Percentiles rank a stretch among this genome's conserved stretches.
These are phyloP conservation scores for Damaliscus lunatus DNA, from an alignment of 2,113 vertebrate genomes.

Conservation along the genomic window DNA sequence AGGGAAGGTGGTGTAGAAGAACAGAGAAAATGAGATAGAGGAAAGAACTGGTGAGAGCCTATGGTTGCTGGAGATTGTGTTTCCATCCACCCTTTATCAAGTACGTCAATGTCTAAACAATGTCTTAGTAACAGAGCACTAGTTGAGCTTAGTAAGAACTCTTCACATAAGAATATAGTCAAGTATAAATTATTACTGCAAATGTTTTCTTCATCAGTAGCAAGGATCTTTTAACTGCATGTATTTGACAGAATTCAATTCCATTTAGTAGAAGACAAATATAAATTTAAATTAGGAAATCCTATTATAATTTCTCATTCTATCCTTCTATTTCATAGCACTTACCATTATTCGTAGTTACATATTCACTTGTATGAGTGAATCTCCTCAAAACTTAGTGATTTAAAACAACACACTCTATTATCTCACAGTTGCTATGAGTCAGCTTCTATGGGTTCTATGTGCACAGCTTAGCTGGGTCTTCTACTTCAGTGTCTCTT, in stretches of 20 bases:
- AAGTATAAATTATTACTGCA: neutral
- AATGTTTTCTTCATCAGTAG: neutral
- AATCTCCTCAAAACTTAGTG: neutral
- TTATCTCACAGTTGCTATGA: neutral
- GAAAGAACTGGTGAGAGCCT: neutral
- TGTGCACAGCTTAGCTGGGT: neutral
- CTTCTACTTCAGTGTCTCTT: neutral
- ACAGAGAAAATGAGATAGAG: neutral
- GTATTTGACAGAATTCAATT: neutral
- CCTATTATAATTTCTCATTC: neutral
- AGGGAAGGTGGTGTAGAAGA: neutral
- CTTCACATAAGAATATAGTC: neutral
- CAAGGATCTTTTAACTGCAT: neutral
- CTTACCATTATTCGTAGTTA: neutral
- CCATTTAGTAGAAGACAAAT: neutral
- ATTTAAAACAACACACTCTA: neutral
- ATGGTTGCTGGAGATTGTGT: neutral
- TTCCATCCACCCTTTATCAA: neutral
- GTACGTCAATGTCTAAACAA: neutral
- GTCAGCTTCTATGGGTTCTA: neutral
- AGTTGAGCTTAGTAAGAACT: neutral
- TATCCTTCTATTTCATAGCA: neutral
- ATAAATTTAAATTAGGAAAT: constrained; percentile 21
- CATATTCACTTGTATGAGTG: neutral
- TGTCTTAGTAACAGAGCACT: neutral